Percentiles rank a stretch among this genome's conserved stretches.
Evolutionary conservation across 2,888 invertebrate genomes (phyloP).

Genomic region (Embidobia sp.): DNA sequence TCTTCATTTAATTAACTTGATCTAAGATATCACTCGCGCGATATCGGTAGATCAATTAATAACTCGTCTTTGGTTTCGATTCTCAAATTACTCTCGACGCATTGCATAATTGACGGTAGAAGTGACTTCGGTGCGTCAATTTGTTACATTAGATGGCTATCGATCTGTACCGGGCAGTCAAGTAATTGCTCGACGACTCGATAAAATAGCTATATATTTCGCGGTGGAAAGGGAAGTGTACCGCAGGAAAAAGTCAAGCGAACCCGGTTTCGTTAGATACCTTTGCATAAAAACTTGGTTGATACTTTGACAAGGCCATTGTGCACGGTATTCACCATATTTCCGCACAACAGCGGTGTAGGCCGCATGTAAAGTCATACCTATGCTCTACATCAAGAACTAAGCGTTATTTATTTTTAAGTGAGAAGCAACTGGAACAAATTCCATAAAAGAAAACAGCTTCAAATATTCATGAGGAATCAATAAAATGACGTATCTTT

Average conservation of each 20-base stretch:
- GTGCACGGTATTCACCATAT: too few species aligned
- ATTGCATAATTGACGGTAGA: constrained; percentile 31
- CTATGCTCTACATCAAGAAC: too few species aligned
- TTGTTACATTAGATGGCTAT: constrained; percentile 25
- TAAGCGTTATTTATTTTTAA: too few species aligned
- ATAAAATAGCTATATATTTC: constrained; percentile 26
- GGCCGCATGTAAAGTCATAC: too few species aligned
- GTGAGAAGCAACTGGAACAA: too few species aligned
- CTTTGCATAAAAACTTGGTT: constrained; percentile 26
- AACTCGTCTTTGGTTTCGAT: constrained; percentile 42
- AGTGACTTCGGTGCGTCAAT: constrained; percentile 28
- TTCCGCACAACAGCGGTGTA: too few species aligned
- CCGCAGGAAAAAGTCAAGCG: background rate
- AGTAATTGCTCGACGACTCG: constrained; percentile 18
- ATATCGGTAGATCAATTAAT: constrained; percentile 58
- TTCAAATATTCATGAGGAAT: too few species aligned
- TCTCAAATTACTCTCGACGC: constrained; percentile 15
- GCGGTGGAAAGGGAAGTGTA: background rate
- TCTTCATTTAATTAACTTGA: background rate
- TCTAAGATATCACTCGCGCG: constrained; percentile 2
- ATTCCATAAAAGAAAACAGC: too few species aligned
- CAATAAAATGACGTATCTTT: too few species aligned
- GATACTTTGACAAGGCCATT: constrained; percentile 24
- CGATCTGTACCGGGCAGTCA: constrained; percentile 3
- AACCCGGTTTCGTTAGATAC: constrained; percentile 23